These are phyloP conservation scores for Perizoma affinitatum DNA, from an alignment of 2,888 invertebrate genomes.

Conservation along the genomic window DNA sequence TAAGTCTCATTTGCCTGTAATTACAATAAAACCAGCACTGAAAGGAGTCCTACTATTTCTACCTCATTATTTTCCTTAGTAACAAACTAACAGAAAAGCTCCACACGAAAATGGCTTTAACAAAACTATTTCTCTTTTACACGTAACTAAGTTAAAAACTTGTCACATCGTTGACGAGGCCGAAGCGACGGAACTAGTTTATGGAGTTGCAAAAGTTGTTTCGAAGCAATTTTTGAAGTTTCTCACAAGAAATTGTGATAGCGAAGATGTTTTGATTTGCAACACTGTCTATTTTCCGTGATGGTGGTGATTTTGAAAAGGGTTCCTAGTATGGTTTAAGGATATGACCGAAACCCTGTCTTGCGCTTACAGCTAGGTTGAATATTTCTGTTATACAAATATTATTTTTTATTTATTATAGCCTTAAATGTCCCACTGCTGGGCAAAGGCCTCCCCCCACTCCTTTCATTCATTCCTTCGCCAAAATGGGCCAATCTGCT, in stretches of 20 bases:
- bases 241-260: constrained; percentile 13
- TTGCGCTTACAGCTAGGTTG: neutral
- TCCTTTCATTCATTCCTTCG: too few species aligned
- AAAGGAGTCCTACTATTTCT: too few species aligned
- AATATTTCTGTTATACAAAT: neutral
- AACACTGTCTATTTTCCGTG: neutral
- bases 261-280: constrained; percentile 8
- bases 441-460: too few species aligned
- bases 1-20: too few species aligned
- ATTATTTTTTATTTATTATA: too few species aligned
- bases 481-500: too few species aligned
- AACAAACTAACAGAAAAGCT: too few species aligned
- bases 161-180: constrained; percentile 33
- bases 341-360: neutral
- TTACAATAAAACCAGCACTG: too few species aligned
- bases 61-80: too few species aligned
- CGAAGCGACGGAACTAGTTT: constrained; percentile 29
- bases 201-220: constrained; percentile 36
- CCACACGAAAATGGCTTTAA: neutral
- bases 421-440: too few species aligned
- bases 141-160: constrained; percentile 25
- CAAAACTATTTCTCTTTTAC: constrained; percentile 19
- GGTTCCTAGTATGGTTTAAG: neutral
- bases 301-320: neutral
- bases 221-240: constrained; percentile 52